Evolutionary conservation across 1,140 invertebrate genomes (phyloP), one percentile per base, ranked within the genome.

Genomic region (Lepidotrigona ventralis): DNA sequence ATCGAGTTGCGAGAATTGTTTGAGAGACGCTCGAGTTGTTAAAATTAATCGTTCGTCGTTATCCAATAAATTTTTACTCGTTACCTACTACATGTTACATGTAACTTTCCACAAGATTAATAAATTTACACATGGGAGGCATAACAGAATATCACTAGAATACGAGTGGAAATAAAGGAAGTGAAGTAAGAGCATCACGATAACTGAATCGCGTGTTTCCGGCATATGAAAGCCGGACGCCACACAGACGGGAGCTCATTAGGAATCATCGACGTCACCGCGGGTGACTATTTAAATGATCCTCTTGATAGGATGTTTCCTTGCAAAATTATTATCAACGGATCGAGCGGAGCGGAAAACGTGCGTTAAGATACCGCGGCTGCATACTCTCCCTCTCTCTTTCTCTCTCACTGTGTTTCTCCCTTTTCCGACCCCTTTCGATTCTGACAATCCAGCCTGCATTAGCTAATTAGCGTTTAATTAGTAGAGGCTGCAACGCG

Each of bases 151-250:
- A 54, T 14, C n/a, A 23, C 6, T 8, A 8, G 8, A 58, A 29
- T 23, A n/a, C 12, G 26, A 9, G 17, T 26, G 33, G 9, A 58
- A 46, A 56, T 8, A 29, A 68, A 33, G 63, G 46, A 19, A 51
- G 19, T 26, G 63, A 26, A 33, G 54, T 39, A 14, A 58, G 26
- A 29, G 23, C 26, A 33, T 26, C 3, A 51, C 23, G 54, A 63
- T 60, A 60, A 60, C 19, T 29, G 74, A 79, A 72, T 75, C 26
- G 39, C 53, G 70, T 70, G 80, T 87, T 85, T 89, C 80, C 87
- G 79, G 46, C 85, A 69, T 76, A 84, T 83, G 68, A 80, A 85
- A 86, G 85, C 79, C 84, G 85, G 83, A 91, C 83, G 88, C 83
- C 76, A 63, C 66, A 23, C 76, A 90, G 79, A 91, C 81, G 77